These are phyloP conservation scores for Palythoa grandiflora DNA, from an alignment of 92 coral and sea anemone species.

Conservation along the genomic window DNA sequence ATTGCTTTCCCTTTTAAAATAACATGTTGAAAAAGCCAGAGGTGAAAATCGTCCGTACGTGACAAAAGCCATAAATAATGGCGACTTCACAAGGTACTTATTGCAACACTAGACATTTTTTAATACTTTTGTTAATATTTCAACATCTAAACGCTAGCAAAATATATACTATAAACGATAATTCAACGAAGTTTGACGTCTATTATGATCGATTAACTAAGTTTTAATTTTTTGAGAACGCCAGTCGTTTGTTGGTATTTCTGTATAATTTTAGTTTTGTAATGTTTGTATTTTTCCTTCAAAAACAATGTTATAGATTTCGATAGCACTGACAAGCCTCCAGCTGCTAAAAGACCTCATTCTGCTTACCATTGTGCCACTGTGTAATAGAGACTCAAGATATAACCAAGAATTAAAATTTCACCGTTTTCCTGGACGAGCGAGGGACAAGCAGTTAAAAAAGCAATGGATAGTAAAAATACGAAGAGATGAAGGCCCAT, in stretches of 20 bases:
- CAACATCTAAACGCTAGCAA: too few relatives aligned
- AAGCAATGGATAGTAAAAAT: slow-evolving; percentile 40
- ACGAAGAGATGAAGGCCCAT: slow-evolving; percentile 41
- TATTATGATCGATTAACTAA: not conserved
- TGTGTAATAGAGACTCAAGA: slow-evolving; percentile 31
- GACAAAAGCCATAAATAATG: too few relatives aligned
- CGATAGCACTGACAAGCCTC: slow-evolving; percentile 4
- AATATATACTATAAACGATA: too few relatives aligned
- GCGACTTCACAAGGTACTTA: too few relatives aligned
- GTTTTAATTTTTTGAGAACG: not conserved
- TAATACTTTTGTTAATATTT: too few relatives aligned
- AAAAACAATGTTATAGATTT: not conserved
- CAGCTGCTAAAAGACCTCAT: slow-evolving; percentile 9
- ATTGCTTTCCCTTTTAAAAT: too few relatives aligned
- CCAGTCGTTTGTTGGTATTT: not conserved
- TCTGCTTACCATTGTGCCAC: slow-evolving; percentile 23
- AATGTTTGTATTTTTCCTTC: not conserved
- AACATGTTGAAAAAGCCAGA: too few relatives aligned
- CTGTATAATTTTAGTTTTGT: not conserved
- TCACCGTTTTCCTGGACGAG: slow-evolving; percentile 32
- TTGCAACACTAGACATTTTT: too few relatives aligned
- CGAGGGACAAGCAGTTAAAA: slow-evolving; percentile 10
- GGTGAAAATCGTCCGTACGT: too few relatives aligned
- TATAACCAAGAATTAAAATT: slow-evolving; percentile 8
- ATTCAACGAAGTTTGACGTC: not conserved